Evolutionary conservation across 2,113 vertebrate species (phyloP), one percentile per base, ranked within the genome.

Genomic region (Gallinago media): DNA sequence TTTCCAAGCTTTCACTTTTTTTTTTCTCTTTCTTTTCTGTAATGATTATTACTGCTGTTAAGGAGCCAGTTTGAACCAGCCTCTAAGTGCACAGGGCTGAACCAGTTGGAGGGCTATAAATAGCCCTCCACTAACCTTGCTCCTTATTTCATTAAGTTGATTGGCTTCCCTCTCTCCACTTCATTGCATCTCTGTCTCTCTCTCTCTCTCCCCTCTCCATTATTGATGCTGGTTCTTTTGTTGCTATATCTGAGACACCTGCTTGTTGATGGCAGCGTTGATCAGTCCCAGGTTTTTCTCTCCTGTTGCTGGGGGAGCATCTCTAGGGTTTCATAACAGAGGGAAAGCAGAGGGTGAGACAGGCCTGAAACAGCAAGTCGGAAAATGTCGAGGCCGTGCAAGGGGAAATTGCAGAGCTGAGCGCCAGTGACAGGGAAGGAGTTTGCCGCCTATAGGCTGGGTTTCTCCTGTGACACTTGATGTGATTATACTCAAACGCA

Each of bases 121-220:
- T 93, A 94, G 72, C 68, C 36, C 54, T 90, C 87, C 52, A 8
- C 73, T 81, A 95, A 93, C 88, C 93, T 93, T 94, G 84, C 6
- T 2, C 94, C 58, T 97, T 89, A 78, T 95, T 96, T 95, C 86
- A 94, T 96, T 94, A 96, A 38, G 73, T 74, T 94, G 97, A 96
- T 77, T 88, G 81, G 52, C 70, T 73, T 92, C 72, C 54, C 66
- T 52, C 61, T 80, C 90, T 86, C 66, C 87, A 78, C 77, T 93
- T 89, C 85, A 70, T 19, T 82, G 96, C 91, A 58, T 77, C 61
- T 86, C 68, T 16, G 3, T 34, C 16, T 85, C 86, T 65, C 46
- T 46, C 46, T 46, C 46, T 18, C 77, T 81, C 81, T 52, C 4
- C 34, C 61, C 50, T 92, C 74, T 94, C 58, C 54, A 92, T 93